Conservation (phyloP, 2,888 invertebrate species). For the Helobdella robusta region DNA sequence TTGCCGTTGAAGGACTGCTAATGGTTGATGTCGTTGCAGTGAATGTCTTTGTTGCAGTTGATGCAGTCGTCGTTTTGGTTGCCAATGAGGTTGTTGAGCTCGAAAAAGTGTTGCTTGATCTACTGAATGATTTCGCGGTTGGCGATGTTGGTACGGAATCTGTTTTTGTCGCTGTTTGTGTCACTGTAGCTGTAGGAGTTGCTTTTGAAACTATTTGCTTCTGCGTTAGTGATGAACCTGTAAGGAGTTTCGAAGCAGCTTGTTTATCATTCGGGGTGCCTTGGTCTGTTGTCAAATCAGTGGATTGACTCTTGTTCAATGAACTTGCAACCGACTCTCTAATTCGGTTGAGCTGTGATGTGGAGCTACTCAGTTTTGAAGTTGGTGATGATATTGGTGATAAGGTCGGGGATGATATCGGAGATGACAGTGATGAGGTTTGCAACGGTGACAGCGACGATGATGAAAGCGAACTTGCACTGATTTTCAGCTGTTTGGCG, state of each 20-base stretch:
- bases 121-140: background rate
- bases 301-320: no score
- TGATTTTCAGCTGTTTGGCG: no score
- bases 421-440: background rate
- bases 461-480: no score
- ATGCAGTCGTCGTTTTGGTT: background rate
- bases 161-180: background rate
- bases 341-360: no score
- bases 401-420: background rate
- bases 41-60: background rate
- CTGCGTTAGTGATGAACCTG: background rate
- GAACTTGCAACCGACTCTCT: no score
- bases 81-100: background rate
- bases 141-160: background rate
- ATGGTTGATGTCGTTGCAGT: background rate
- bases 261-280: no score
- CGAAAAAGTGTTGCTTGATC: background rate
- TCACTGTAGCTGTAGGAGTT: background rate
- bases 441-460: background rate
- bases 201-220: background rate
- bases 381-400: constrained; percentile 7
- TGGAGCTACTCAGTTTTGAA: background rate
- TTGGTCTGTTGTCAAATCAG: no score
- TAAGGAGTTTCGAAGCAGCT: background rate
- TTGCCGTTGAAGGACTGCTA: background rate